These are phyloP conservation scores for Meloidogyne floridensis DNA, from an alignment of 1,140 invertebrate species.

Conservation along the genomic window DNA sequence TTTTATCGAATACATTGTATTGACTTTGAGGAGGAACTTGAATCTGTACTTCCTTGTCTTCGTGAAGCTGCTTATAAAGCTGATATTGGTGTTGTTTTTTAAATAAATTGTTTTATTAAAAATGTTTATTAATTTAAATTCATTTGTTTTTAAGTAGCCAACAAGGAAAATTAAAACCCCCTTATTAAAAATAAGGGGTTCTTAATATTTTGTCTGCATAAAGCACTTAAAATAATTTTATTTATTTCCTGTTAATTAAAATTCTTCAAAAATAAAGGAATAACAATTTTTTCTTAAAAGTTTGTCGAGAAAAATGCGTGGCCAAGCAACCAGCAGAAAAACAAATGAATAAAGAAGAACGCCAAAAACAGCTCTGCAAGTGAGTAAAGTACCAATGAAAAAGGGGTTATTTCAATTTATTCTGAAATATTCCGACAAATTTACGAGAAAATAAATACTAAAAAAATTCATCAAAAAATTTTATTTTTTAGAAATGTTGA, in stretches of 20 bases:
- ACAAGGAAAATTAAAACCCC: too few relatives aligned
- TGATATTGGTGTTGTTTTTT: conserved; percentile 36
- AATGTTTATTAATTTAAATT: too few relatives aligned
- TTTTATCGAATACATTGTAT: conserved; percentile 61
- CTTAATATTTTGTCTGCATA: too few relatives aligned
- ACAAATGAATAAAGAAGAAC: conserved; percentile 44
- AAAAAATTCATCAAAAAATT: too few relatives aligned
- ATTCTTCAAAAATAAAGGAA: too few relatives aligned
- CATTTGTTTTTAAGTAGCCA: too few relatives aligned
- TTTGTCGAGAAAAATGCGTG: conserved; percentile 48
- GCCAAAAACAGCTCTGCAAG: conserved; percentile 57
- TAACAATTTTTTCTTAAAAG: conserved; percentile 15
- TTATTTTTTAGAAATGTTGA: conserved; percentile 50
- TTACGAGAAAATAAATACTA: too few relatives aligned
- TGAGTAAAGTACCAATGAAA: conserved; percentile 31
- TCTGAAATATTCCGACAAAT: too few relatives aligned
- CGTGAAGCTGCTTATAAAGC: conserved; percentile 55
- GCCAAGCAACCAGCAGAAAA: conserved; percentile 46
- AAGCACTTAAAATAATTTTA: too few relatives aligned
- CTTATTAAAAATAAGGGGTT: too few relatives aligned
- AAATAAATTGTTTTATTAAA: neutral
- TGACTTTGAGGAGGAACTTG: conserved; percentile 59
- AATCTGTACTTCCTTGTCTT: conserved; percentile 52
- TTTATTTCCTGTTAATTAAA: too few relatives aligned
- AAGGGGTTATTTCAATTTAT: neutral